Conservation (phyloP, 2,797 vertebrate genomes). For the Thamnophis elegans region DNA sequence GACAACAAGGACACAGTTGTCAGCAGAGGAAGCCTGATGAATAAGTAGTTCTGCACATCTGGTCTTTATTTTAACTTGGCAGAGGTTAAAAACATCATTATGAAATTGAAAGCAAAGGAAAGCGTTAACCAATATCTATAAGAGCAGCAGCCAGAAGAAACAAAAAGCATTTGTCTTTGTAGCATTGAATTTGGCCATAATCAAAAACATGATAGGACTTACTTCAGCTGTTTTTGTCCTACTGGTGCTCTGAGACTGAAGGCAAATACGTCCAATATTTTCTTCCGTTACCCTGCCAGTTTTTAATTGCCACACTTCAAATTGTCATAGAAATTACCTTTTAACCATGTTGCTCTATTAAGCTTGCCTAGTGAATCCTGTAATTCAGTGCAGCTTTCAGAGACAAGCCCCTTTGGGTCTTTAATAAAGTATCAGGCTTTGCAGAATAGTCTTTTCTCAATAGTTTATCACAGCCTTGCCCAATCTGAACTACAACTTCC, state of each 20-base stretch:
- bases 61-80: slow-evolving; percentile 20
- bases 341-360: not conserved
- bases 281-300: not conserved
- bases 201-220: not conserved
- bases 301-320: not conserved
- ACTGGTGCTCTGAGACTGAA: not conserved
- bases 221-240: not conserved
- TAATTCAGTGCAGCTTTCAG: not conserved
- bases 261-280: not conserved
- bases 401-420: not conserved
- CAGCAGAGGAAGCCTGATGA: not conserved
- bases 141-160: not conserved
- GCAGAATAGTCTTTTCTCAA: not conserved
- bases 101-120: slow-evolving; percentile 11
- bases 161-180: not conserved
- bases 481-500: not conserved
- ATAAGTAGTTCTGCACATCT: not conserved
- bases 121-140: not conserved
- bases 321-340: not conserved
- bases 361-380: not conserved
- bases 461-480: not conserved
- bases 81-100: not conserved
- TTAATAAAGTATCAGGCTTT: not conserved
- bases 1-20: not conserved
- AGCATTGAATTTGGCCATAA: not conserved